These are phyloP conservation scores for Rhogogaster chlorosoma DNA, from an alignment of 2,888 invertebrate species.

Conservation along the genomic window DNA sequence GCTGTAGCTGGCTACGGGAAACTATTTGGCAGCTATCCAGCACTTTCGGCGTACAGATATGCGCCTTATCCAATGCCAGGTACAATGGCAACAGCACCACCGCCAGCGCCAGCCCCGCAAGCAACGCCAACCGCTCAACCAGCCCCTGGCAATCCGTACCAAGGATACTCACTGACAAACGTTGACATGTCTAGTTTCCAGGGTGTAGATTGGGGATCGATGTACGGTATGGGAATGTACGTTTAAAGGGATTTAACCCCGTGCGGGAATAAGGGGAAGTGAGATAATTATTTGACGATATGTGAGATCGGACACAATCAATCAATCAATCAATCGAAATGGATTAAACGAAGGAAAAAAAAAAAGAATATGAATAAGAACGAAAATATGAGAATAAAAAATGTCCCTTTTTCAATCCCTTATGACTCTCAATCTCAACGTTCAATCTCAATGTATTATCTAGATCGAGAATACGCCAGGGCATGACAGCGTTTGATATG, in stretches of 20 bases:
- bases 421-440: background rate
- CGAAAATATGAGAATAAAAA: no score
- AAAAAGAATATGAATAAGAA: background rate
- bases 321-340: background rate
- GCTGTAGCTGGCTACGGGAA: conserved; percentile 85
- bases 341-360: background rate
- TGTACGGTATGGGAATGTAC: conserved; percentile 97
- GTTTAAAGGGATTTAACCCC: conserved; percentile 80
- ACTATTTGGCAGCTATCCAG: conserved; percentile 80
- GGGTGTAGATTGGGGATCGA: conserved; percentile 93
- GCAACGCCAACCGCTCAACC: conserved; percentile 82
- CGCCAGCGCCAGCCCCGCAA: conserved; percentile 80
- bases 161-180: conserved; percentile 91
- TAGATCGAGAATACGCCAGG: background rate
- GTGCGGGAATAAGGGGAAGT: background rate
- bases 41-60: conserved; percentile 70
- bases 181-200: conserved; percentile 96
- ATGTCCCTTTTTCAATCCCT: background rate
- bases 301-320: background rate
- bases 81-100: conserved; percentile 76
- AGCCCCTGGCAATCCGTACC: conserved; percentile 86
- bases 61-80: conserved; percentile 74
- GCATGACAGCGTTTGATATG: background rate
- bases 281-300: background rate
- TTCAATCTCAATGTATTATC: background rate